Conservation (phyloP, 1,140 invertebrate species). For the Philopotamus ludificatus region DNA sequence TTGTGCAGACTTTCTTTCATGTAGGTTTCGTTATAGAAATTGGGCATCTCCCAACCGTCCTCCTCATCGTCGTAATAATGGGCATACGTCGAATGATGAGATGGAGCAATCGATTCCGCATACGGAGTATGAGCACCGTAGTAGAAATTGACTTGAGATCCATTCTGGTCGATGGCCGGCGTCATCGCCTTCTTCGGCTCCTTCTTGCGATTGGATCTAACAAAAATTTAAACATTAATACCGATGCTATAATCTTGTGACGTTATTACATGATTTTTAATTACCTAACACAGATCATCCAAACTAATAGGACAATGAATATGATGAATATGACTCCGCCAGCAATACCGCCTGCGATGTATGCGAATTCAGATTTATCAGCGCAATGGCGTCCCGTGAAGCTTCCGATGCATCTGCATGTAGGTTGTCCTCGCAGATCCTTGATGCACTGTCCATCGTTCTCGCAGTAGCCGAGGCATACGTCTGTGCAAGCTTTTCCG, state of each 20-base stretch:
- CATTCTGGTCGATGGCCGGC: constrained; percentile 82
- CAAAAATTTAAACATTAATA: constrained; percentile 18
- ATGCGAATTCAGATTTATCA: constrained; percentile 91
- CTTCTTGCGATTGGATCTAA: constrained; percentile 73
- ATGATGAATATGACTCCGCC: constrained; percentile 90
- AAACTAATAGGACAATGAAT: constrained; percentile 86
- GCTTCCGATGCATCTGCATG: constrained; percentile 85
- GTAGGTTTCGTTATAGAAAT: constrained; percentile 95
- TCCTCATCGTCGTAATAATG: constrained; percentile 95
- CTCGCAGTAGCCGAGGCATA: constrained; percentile 85
- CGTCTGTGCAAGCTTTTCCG: constrained; percentile 77
- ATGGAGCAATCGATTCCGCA: constrained; percentile 91
- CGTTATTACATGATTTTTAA: constrained; percentile 2
- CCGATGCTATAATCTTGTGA: neutral
- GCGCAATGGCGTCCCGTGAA: constrained; percentile 89
- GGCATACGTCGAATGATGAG: constrained; percentile 92
- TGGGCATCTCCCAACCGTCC: constrained; percentile 96
- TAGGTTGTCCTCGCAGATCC: constrained; percentile 76
- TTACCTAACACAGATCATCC: constrained; percentile 94
- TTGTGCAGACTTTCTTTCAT: constrained; percentile 91
- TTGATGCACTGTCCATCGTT: constrained; percentile 92
- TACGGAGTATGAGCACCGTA: constrained; percentile 89
- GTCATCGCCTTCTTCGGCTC: constrained; percentile 86
- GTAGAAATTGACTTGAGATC: constrained; percentile 94
- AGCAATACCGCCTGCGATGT: constrained; percentile 90